Evolutionary conservation across 2,113 vertebrate genomes (phyloP).

Genomic region (Ageneiosus marmoratus): DNA sequence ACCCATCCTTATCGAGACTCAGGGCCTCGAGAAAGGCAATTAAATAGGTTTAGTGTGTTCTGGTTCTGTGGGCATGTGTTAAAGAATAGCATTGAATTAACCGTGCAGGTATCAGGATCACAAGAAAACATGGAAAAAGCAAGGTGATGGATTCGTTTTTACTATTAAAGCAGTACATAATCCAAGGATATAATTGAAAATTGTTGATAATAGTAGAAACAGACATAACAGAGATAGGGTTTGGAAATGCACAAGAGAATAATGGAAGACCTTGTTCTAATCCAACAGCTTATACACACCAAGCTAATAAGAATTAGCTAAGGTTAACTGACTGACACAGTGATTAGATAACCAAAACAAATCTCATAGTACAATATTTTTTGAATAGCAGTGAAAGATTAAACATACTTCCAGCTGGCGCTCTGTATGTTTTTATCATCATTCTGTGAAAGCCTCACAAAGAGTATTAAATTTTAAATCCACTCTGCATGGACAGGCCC

Average conservation of each 20-base stretch:
- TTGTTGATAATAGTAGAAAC: not conserved
- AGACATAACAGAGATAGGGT: not conserved
- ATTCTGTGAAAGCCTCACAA: slow-evolving; percentile 13
- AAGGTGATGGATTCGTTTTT: not conserved
- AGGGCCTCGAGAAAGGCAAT: slow-evolving; percentile 51
- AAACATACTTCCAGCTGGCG: not conserved
- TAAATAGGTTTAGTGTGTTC: slow-evolving; percentile 50
- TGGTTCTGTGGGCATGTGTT: slow-evolving; percentile 21
- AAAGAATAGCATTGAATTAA: slow-evolving; percentile 24
- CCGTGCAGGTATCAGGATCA: not conserved
- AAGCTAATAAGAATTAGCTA: not conserved
- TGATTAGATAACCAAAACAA: not conserved
- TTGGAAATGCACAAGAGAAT: not conserved
- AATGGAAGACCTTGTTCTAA: slow-evolving; percentile 3
- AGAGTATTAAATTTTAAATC: slow-evolving; percentile 52
- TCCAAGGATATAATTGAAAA: not conserved
- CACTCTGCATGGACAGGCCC: slow-evolving; percentile 45
- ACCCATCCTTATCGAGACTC: slow-evolving; percentile 52
- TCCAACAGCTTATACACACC: not conserved
- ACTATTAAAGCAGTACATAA: not conserved
- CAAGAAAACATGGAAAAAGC: not conserved
- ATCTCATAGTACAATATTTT: not conserved
- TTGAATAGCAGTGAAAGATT: not conserved
- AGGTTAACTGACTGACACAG: not conserved
- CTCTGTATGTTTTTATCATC: slow-evolving; percentile 14